Evolutionary conservation across 2,113 vertebrate genomes (phyloP), one percentile per base, ranked within the genome.

Genomic region (Sprattus sprattus): DNA sequence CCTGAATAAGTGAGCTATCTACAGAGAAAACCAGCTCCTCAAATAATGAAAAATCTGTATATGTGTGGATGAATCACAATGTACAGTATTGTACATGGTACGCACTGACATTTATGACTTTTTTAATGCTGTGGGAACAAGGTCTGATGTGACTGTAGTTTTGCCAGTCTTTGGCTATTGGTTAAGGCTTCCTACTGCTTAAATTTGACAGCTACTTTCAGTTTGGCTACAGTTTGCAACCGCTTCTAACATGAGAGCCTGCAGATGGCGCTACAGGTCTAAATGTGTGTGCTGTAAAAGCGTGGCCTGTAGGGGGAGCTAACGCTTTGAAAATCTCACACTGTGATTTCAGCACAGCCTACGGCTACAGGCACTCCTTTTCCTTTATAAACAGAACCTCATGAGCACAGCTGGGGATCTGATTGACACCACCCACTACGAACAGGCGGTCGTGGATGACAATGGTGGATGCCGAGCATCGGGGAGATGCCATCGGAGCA

Each of bases 391-490:
- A 97, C 81, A 99, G 95, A 0, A 98, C 98, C 94, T 99, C 98
- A 39, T 98, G 96, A 0, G 97, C 97, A 0, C 95, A 92, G 64
- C 97, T 98, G 84, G 98, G 96, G 57, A 98, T 97, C 95, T 99
- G 96, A 91, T 96, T 97, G 89, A 99, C 98, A 0, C 98, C 98
- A 0, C 98, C 98, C 13, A 99, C 96, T 0, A 98, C 96, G 88
- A 99, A 94, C 86, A 99, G 96, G 83, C 97, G 97, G 90, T 97
- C 96, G 90, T 94, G 95, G 85, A 99, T 88, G 20, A 97, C 92
- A 0, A 99, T 96, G 93, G 95, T 96, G 92, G 98, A 97, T 86
- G 97, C 96, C 78, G 98, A 97, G 9, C 98, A 99, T 90, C 98
- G 96, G 0, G 98, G 97, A 0, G 96, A 97, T 82, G 93, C 95